Evolutionary conservation across 1,140 invertebrate species (phyloP).

Genomic region (Papilio polytes): DNA sequence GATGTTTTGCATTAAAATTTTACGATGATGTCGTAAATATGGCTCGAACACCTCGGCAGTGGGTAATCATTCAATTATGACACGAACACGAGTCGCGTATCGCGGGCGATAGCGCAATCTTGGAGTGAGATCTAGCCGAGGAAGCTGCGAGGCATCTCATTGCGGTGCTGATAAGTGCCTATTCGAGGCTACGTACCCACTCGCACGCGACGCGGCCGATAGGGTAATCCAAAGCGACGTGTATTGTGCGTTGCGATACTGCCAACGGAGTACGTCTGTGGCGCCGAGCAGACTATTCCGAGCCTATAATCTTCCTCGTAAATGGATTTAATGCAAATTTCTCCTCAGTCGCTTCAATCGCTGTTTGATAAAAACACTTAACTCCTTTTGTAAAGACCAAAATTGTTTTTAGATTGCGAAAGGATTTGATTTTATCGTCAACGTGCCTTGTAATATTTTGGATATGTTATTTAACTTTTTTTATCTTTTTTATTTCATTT

Average conservation of each 20-base stretch:
- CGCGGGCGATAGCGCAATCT: slow-evolving; percentile 73
- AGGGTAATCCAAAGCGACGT: slow-evolving; percentile 74
- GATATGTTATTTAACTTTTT: slow-evolving; percentile 5
- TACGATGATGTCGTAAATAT: slow-evolving; percentile 60
- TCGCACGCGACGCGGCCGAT: slow-evolving; percentile 71
- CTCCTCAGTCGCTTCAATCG: slow-evolving; percentile 53
- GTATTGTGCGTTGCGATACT: slow-evolving; percentile 74
- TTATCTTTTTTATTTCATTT: slow-evolving; percentile 6
- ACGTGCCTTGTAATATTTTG: slow-evolving; percentile 26
- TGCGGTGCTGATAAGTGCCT: slow-evolving; percentile 77
- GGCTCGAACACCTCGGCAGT: slow-evolving; percentile 54
- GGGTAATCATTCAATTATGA: slow-evolving; percentile 78
- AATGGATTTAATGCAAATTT: slow-evolving; percentile 75
- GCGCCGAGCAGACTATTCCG: slow-evolving; percentile 51
- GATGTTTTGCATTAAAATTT: slow-evolving; percentile 45
- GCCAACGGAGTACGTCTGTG: slow-evolving; percentile 57
- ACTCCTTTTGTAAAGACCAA: slow-evolving; percentile 52
- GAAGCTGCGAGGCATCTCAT: slow-evolving; percentile 73
- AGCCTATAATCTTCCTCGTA: slow-evolving; percentile 64
- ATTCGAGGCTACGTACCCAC: slow-evolving; percentile 77
- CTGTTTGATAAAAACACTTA: slow-evolving; percentile 57
- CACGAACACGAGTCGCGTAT: slow-evolving; percentile 69
- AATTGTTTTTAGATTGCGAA: slow-evolving; percentile 53
- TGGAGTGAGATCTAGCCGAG: slow-evolving; percentile 65
- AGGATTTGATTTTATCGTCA: slow-evolving; percentile 33